Conservation (phyloP, 1,140 invertebrate genomes). For the Harpegnathos saltator region DNA sequence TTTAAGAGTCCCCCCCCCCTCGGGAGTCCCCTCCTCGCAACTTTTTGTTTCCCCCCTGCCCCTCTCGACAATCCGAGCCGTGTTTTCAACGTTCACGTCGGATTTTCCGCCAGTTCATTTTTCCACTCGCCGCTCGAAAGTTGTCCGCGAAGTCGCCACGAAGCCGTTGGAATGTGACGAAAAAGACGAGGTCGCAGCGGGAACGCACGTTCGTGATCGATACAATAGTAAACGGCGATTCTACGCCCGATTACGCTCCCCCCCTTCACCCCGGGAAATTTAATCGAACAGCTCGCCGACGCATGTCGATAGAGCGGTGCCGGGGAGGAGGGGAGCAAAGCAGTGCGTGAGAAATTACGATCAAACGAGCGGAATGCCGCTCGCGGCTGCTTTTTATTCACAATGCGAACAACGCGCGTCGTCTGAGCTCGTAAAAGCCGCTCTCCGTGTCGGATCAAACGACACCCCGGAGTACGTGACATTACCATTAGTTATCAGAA, state of each 20-base stretch:
- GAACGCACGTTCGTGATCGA: constrained; percentile 51
- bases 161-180: constrained; percentile 54
- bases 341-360: constrained; percentile 37
- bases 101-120: constrained; percentile 16
- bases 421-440: constrained; percentile 9
- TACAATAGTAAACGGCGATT: constrained; percentile 23
- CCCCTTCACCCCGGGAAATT: constrained; percentile 68
- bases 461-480: neutral
- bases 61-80: too few species aligned
- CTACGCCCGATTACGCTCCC: constrained; percentile 37
- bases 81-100: neutral
- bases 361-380: constrained; percentile 30
- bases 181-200: neutral
- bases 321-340: constrained; percentile 44
- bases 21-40: neutral
- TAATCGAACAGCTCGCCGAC: constrained; percentile 65
- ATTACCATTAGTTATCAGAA: too few species aligned
- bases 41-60: neutral
- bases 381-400: constrained; percentile 5
- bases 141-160: constrained; percentile 36
- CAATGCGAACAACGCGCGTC: constrained; percentile 27
- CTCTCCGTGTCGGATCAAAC: neutral
- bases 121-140: constrained; percentile 24
- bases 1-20: neutral
- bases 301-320: constrained; percentile 66